These are phyloP conservation scores for Pterostichus niger DNA, from an alignment of 2,888 invertebrate species.

Conservation along the genomic window DNA sequence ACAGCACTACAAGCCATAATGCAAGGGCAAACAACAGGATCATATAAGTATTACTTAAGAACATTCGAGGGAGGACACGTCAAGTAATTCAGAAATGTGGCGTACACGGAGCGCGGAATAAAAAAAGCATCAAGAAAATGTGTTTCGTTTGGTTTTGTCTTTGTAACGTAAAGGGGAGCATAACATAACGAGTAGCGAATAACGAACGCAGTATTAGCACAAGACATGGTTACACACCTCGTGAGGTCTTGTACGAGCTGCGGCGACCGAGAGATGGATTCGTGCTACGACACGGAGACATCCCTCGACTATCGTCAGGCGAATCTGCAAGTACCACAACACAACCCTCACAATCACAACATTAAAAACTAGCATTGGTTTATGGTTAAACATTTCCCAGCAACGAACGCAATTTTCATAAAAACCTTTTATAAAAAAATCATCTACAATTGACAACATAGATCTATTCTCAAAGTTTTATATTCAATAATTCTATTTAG, in stretches of 20 bases:
- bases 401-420: not conserved
- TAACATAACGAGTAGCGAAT: conserved; percentile 26
- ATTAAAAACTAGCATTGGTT: conserved; percentile 62
- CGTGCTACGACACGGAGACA: conserved; percentile 84
- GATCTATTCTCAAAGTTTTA: not conserved
- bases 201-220: conserved; percentile 27
- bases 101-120: conserved; percentile 69
- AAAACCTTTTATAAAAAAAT: not conserved
- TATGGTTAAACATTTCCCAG: conserved; percentile 20
- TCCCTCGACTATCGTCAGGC: conserved; percentile 87
- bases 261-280: conserved; percentile 86
- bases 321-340: conserved; percentile 79
- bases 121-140: conserved; percentile 31
- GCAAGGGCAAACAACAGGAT: conserved; percentile 50
- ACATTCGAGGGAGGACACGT: conserved; percentile 6
- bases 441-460: not conserved
- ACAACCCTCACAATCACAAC: conserved; percentile 70
- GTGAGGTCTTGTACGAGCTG: conserved; percentile 92
- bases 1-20: conserved; percentile 62
- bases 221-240: conserved; percentile 83
- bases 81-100: conserved; percentile 12
- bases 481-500: not conserved
- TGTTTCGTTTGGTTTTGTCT: conserved; percentile 44
- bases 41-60: conserved; percentile 34
- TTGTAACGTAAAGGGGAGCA: conserved; percentile 2